Evolutionary conservation across 2,888 invertebrate species (phyloP).

Genomic region (Euzophera pinguis): DNA sequence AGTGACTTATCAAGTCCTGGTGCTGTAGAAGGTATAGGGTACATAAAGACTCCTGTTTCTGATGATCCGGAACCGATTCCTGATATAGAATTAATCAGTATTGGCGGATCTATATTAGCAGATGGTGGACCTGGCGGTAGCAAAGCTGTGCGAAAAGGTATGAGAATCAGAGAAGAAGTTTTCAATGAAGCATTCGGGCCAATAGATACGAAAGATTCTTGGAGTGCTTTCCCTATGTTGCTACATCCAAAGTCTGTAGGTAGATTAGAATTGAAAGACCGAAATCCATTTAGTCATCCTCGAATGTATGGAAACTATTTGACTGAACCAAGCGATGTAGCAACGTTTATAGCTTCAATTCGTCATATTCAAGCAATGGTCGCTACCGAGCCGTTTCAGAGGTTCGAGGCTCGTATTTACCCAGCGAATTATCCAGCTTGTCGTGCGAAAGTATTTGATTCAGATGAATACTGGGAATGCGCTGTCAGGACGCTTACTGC

Average conservation of each 20-base stretch:
- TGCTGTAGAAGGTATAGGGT: constrained; percentile 84
- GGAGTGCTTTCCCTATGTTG: constrained; percentile 83
- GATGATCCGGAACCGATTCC: constrained; percentile 81
- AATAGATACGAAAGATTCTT: constrained; percentile 78
- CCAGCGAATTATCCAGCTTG: constrained; percentile 78
- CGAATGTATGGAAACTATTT: constrained; percentile 91
- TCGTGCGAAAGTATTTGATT: constrained; percentile 61
- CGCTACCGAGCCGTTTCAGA: constrained; percentile 79
- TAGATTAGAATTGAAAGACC: constrained; percentile 82
- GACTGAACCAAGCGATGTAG: constrained; percentile 79
- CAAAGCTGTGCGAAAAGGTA: constrained; percentile 67
- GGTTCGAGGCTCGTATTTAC: constrained; percentile 74
- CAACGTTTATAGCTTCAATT: constrained; percentile 81
- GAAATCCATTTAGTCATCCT: constrained; percentile 87
- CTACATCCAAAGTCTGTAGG: constrained; percentile 88
- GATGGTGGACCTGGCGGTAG: constrained; percentile 74
- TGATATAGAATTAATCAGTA: constrained; percentile 83
- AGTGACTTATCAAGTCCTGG: constrained; percentile 78
- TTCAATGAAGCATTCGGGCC: constrained; percentile 78
- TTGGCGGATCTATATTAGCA: constrained; percentile 81
- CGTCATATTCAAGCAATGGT: constrained; percentile 81
- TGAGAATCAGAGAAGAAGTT: constrained; percentile 77
- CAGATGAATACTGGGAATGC: constrained; percentile 86
- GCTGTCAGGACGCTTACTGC: constrained; percentile 80
- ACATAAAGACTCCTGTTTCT: constrained; percentile 81